phyloP scores from a whole-genome alignment of 2,888 invertebrate genomes.

The Rhaphigaster nebulosa region DNA sequence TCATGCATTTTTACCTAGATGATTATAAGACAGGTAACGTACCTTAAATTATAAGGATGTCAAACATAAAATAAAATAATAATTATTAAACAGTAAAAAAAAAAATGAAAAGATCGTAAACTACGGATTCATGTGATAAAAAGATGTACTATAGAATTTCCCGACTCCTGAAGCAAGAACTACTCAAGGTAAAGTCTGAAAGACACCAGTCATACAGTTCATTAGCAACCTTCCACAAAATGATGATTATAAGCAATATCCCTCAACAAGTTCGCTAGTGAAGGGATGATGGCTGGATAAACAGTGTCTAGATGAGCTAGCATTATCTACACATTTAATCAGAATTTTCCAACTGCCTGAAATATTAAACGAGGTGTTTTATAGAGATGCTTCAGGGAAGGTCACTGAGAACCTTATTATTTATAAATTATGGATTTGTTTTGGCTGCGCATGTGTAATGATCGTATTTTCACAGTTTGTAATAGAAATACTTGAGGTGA shows the following conservation, averaged over 20 bases:
- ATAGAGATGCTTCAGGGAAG: background rate
- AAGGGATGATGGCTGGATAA: background rate
- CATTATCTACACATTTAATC: conserved; percentile 14
- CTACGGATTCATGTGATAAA: background rate
- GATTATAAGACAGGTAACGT: too few species aligned
- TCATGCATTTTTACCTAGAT: too few species aligned
- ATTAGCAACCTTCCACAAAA: background rate
- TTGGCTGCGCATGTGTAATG: background rate
- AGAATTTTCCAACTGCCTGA: background rate
- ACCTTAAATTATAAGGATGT: too few species aligned
- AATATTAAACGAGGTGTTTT: background rate
- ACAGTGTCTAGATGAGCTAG: background rate
- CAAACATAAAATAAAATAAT: background rate
- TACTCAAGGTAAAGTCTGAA: background rate
- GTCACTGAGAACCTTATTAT: background rate
- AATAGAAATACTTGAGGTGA: too few species aligned
- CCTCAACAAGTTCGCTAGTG: background rate
- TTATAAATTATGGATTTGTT: background rate
- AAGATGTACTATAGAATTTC: background rate
- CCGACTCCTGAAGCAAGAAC: background rate
- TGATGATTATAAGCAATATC: conserved; percentile 16
- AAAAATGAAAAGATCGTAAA: background rate
- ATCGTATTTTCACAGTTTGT: background rate
- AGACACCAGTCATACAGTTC: background rate
- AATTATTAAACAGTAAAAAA: background rate